Conservation (phyloP, 2,888 invertebrate genomes). For the Meta bourneti region DNA sequence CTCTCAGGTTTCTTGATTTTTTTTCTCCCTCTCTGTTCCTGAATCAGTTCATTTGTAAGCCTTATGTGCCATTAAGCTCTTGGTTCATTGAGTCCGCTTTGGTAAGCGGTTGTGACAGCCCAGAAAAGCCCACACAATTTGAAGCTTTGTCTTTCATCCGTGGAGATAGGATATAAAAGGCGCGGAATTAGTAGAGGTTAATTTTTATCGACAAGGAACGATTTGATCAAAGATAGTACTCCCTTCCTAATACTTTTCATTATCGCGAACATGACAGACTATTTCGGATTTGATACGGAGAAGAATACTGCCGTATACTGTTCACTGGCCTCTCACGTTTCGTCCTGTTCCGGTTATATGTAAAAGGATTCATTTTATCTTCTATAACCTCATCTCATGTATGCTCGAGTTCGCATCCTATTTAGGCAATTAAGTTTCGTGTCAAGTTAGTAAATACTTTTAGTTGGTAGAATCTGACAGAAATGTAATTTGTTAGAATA, state of each 20-base stretch:
- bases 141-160: conserved; percentile 40
- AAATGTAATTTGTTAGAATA: no score
- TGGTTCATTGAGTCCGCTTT: conserved; percentile 52
- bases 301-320: background rate
- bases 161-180: background rate
- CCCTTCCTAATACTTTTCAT: conserved; percentile 21
- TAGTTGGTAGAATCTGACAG: no score
- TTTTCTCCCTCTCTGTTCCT: conserved; percentile 9
- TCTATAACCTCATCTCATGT: no score
- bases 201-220: conserved; percentile 36
- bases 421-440: no score
- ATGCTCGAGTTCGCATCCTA: no score
- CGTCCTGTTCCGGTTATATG: no score
- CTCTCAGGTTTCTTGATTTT: conserved; percentile 47
- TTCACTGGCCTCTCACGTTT: background rate
- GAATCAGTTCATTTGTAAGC: conserved; percentile 53
- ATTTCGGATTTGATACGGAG: background rate
- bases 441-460: no score
- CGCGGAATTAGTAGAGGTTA: conserved; percentile 34
- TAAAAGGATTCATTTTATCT: no score
- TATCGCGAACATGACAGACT: conserved; percentile 8
- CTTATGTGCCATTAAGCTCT: conserved; percentile 18
- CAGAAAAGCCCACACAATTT: conserved; percentile 13
- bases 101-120: conserved; percentile 38
- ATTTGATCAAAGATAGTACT: conserved; percentile 17